Percentiles rank a stretch among this genome's conserved stretches.
These are phyloP conservation scores for Galago senegalensis DNA, from an alignment of 2,797 vertebrate genomes.

Conservation along the genomic window DNA sequence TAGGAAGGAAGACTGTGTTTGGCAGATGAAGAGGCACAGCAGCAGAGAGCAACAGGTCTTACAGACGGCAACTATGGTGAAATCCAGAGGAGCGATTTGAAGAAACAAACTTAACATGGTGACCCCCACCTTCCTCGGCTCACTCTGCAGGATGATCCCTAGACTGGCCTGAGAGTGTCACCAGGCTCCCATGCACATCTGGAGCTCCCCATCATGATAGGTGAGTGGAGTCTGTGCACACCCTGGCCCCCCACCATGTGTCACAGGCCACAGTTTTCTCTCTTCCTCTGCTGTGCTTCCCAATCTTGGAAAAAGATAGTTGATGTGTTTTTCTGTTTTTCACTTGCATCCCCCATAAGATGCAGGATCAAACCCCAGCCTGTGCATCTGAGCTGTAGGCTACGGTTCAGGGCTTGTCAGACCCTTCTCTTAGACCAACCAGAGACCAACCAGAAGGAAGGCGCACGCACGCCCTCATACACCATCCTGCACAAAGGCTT, in stretches of 20 bases:
- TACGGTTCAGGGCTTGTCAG: background rate
- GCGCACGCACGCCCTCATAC: background rate
- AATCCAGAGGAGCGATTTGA: background rate
- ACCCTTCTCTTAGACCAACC: background rate
- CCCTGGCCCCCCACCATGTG: background rate
- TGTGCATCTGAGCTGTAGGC: background rate
- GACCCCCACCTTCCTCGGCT: background rate
- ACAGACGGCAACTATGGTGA: background rate
- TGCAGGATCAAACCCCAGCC: background rate
- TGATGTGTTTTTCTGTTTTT: conserved; percentile 12
- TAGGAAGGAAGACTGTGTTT: background rate
- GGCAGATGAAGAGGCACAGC: background rate
- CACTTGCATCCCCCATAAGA: background rate
- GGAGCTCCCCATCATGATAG: background rate
- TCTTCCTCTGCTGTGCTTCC: background rate
- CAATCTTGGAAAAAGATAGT: background rate
- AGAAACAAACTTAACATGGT: background rate
- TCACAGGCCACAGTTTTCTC: background rate
- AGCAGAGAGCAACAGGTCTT: background rate
- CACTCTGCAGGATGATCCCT: background rate
- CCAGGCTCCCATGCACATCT: background rate
- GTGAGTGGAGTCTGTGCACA: background rate
- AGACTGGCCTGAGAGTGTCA: background rate
- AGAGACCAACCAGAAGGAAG: background rate
- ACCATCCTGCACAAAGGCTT: background rate